These are phyloP conservation scores for Macrosiphum euphorbiae DNA, from an alignment of 2,888 invertebrate genomes.

Conservation along the genomic window DNA sequence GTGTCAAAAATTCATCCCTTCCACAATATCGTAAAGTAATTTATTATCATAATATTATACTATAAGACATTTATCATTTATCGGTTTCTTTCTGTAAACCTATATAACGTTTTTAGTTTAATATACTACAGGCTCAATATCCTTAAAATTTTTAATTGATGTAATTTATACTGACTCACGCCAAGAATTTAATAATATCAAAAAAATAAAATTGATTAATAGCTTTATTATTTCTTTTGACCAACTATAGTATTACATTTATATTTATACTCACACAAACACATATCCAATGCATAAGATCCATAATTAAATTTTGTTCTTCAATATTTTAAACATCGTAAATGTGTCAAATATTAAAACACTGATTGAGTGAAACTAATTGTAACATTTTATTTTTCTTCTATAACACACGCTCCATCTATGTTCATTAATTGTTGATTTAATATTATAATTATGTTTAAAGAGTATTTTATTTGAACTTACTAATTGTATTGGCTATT, in stretches of 20 bases:
- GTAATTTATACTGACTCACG: background rate
- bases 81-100: background rate
- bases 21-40: background rate
- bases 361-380: background rate
- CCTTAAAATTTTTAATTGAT: background rate
- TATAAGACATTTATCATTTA: background rate
- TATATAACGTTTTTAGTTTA: background rate
- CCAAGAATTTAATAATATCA: slow-evolving; percentile 2
- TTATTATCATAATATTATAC: background rate
- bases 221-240: slow-evolving; percentile 1
- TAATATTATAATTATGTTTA: background rate
- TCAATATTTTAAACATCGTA: background rate
- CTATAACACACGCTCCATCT: background rate
- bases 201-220: background rate
- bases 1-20: background rate
- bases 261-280: background rate
- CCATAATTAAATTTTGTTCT: background rate
- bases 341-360: background rate
- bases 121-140: background rate
- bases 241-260: background rate
- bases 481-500: background rate
- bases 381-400: background rate
- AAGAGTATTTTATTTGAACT: background rate
- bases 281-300: background rate
- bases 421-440: background rate